Evolutionary conservation across 2,888 invertebrate genomes (phyloP).

Genomic region (Pollenia angustigena): DNA sequence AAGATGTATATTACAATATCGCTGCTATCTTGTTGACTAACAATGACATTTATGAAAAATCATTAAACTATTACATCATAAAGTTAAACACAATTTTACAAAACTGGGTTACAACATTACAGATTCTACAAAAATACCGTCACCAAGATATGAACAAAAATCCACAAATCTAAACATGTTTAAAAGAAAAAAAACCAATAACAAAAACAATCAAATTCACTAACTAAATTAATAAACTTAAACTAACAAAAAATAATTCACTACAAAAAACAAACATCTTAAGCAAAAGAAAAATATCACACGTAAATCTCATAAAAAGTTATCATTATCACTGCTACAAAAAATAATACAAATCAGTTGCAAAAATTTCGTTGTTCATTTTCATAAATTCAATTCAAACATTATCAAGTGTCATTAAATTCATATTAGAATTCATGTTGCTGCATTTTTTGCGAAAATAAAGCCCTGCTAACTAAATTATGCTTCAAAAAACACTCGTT

Average conservation of each 20-base stretch:
- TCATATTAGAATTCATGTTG: constrained; percentile 59
- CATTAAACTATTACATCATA: not conserved
- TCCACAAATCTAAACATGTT: not conserved
- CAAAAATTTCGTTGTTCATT: constrained; percentile 12
- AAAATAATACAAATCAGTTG: not conserved
- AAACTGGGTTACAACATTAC: too few relatives aligned
- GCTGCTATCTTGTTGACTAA: not conserved
- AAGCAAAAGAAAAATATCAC: constrained; percentile 18
- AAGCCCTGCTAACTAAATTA: constrained; percentile 63
- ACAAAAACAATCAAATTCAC: not conserved
- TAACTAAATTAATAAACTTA: constrained; percentile 1
- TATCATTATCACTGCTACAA: constrained; percentile 64
- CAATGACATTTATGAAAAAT: not conserved
- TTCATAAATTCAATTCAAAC: constrained; percentile 31
- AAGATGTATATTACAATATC: too few relatives aligned
- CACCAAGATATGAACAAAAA: not conserved
- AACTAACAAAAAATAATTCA: not conserved
- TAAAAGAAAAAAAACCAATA: too few relatives aligned
- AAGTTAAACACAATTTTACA: not conserved
- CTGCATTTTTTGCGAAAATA: constrained; percentile 63
- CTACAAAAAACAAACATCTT: not conserved
- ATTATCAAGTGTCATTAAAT: constrained; percentile 62
- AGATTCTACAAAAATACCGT: too few relatives aligned
- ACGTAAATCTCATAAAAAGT: constrained; percentile 50
- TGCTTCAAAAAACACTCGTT: constrained; percentile 67